Percentiles rank a stretch among this genome's conserved stretches.
These are phyloP conservation scores for Cliona cf. orientalis DNA, from an alignment of 37 sponge, comb jelly and placozoan genomes.

Conservation along the genomic window DNA sequence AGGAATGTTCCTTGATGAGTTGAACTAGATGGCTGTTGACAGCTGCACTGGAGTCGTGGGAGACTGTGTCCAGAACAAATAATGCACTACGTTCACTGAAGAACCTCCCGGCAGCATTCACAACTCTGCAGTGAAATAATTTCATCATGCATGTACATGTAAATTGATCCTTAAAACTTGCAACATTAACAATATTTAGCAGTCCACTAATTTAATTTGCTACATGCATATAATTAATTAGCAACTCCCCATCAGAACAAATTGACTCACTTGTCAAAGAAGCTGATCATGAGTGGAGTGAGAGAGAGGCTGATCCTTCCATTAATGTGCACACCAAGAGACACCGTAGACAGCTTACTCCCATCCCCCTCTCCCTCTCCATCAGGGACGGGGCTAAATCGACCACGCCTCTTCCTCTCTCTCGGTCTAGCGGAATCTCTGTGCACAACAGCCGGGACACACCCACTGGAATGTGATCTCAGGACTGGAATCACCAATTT, in stretches of 20 bases:
- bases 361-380: neutral
- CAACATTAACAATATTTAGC: neutral
- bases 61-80: slow-evolving; percentile 7
- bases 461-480: neutral
- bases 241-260: too few relatives aligned
- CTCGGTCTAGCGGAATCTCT: neutral
- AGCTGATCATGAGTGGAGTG: slow-evolving; percentile 31
- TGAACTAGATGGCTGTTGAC: slow-evolving; percentile 8
- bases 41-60: neutral
- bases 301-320: slow-evolving; percentile 5
- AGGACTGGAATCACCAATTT: slow-evolving; percentile 16
- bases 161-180: neutral
- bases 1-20: neutral
- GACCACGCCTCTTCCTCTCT: slow-evolving; percentile 8
- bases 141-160: neutral
- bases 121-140: slow-evolving; percentile 2
- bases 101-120: neutral
- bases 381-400: neutral
- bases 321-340: slow-evolving; percentile 20
- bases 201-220: neutral
- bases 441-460: neutral
- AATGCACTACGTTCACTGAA: slow-evolving; percentile 26
- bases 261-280: slow-evolving; percentile 31
- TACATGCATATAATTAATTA: slow-evolving; percentile 1
- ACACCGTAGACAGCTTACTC: neutral